These are phyloP conservation scores for Pantherophis guttatus DNA, from an alignment of 2,113 vertebrate species.

Conservation along the genomic window DNA sequence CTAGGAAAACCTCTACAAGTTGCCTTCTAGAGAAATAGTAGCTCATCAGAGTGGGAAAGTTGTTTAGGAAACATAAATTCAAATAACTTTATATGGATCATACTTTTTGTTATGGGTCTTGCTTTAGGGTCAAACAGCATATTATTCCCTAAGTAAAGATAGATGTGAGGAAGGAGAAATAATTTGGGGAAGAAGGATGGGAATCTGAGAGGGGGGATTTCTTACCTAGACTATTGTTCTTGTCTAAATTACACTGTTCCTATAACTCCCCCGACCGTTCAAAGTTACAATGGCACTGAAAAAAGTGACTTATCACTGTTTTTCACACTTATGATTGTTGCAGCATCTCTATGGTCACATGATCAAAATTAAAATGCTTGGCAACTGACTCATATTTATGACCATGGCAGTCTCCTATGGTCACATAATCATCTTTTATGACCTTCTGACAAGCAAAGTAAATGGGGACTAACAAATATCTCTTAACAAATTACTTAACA, in stretches of 20 bases:
- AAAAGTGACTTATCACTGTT: too few relatives aligned
- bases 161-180: neutral
- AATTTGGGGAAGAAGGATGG: neutral
- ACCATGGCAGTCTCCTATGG: too few relatives aligned
- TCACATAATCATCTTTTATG: too few relatives aligned
- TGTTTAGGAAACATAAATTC: slow-evolving; percentile 48
- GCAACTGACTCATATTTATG: too few relatives aligned
- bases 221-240: neutral
- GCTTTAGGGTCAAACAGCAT: slow-evolving; percentile 31
- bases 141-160: neutral
- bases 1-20: neutral
- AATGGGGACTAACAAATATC: too few relatives aligned
- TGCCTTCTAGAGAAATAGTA: neutral
- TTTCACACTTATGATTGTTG: too few relatives aligned
- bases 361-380: too few relatives aligned
- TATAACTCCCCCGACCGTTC: neutral
- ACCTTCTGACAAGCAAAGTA: too few relatives aligned
- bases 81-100: slow-evolving; percentile 55
- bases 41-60: slow-evolving; percentile 27
- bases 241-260: neutral
- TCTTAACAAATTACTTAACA: too few relatives aligned
- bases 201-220: neutral
- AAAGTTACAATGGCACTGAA: too few relatives aligned
- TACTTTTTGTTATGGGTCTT: slow-evolving; percentile 62
- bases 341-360: too few relatives aligned